Percentiles rank a stretch among this genome's conserved stretches.
These are phyloP conservation scores for Dolichallabes microphthalmus DNA, from an alignment of 2,113 vertebrate genomes.

Conservation along the genomic window DNA sequence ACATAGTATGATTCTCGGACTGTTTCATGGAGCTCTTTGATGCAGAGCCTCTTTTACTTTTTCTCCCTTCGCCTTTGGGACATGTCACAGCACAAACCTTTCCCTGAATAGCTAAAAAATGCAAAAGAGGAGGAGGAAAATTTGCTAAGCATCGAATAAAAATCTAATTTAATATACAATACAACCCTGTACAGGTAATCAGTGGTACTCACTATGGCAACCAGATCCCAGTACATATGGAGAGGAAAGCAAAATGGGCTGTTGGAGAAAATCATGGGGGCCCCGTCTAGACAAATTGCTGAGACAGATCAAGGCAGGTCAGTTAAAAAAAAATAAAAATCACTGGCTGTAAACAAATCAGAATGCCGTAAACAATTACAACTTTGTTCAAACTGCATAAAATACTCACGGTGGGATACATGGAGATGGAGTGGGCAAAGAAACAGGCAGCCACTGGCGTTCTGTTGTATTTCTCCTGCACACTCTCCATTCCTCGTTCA, in stretches of 20 bases:
- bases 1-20: slow-evolving; percentile 72
- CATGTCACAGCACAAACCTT: slow-evolving; percentile 80
- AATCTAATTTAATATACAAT: not conserved
- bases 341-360: not conserved
- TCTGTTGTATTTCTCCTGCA: slow-evolving; percentile 70
- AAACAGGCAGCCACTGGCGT: slow-evolving; percentile 71
- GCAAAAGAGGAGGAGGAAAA: not conserved
- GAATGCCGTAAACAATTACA: not conserved
- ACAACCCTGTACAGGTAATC: not conserved
- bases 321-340: not conserved
- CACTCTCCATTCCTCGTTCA: slow-evolving; percentile 69
- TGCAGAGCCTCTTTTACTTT: slow-evolving; percentile 78
- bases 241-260: slow-evolving; percentile 70
- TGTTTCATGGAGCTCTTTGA: slow-evolving; percentile 83
- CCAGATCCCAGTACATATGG: slow-evolving; percentile 71
- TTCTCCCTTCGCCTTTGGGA: slow-evolving; percentile 89
- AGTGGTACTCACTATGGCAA: slow-evolving; percentile 54
- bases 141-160: not conserved
- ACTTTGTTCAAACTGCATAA: not conserved
- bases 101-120: slow-evolving; percentile 75
- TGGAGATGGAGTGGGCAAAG: slow-evolving; percentile 64
- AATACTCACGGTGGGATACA: slow-evolving; percentile 61
- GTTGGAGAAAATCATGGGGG: slow-evolving; percentile 47
- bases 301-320: not conserved
- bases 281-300: slow-evolving; percentile 2